A percentile compares a stretch with the other conserved stretches of the same genome.
Conservation (phyloP, 2,797 vertebrate species). For the Eulemur rubriventer region DNA sequence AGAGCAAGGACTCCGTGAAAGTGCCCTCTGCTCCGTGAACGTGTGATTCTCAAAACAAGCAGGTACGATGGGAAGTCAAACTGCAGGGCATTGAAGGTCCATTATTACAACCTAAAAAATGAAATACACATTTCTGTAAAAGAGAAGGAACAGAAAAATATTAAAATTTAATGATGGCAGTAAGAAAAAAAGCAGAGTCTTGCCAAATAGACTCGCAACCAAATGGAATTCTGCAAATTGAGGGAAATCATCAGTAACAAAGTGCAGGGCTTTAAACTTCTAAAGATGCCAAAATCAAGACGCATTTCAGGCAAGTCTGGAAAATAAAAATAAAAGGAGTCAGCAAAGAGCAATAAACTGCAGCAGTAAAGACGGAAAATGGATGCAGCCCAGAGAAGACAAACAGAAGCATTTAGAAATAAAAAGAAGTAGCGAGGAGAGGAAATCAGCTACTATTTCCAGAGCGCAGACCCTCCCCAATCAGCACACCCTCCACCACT, state of each 20-base stretch:
- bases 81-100: background rate
- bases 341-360: background rate
- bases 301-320: conserved; percentile 12
- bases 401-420: background rate
- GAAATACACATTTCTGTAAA: conserved; percentile 42
- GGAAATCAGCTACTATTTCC: background rate
- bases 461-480: background rate
- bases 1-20: background rate
- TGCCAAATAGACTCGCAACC: conserved; percentile 48
- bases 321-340: conserved; percentile 51
- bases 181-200: conserved; percentile 28
- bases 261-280: background rate
- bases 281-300: conserved; percentile 58
- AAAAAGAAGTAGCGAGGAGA: background rate
- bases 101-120: background rate
- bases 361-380: background rate
- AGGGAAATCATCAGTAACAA: conserved; percentile 42
- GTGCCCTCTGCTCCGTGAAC: background rate
- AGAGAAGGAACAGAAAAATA: conserved; percentile 25
- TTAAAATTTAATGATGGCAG: conserved; percentile 40
- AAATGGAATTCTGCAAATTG: conserved; percentile 35
- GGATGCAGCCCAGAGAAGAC: background rate
- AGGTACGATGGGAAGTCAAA: background rate
- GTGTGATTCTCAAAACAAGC: background rate
- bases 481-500: background rate